phyloP scores from a whole-genome alignment of 2,797 vertebrate species.

The Manis javanica region DNA sequence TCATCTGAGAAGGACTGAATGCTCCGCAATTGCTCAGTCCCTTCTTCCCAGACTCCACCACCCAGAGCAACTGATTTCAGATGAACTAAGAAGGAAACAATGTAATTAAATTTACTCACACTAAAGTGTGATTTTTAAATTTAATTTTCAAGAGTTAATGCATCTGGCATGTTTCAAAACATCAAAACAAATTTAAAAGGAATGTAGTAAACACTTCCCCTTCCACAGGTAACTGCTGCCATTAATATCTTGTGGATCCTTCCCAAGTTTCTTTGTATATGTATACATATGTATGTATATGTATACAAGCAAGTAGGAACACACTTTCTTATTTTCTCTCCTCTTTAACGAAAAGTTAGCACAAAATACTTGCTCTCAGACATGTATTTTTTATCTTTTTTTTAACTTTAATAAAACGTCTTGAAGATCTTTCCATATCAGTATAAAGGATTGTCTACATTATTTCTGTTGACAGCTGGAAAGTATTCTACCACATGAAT shows the following conservation, averaged over 20 bases:
- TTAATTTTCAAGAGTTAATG: not conserved
- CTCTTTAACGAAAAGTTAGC: not conserved
- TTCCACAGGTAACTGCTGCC: not conserved
- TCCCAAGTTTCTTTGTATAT: not conserved
- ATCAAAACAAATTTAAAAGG: not conserved
- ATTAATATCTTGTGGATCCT: not conserved
- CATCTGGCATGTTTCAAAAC: not conserved
- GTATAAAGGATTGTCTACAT: not conserved
- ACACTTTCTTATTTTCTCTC: not conserved
- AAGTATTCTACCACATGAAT: not conserved
- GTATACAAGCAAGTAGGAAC: not conserved
- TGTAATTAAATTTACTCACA: not conserved
- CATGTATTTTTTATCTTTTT: not conserved
- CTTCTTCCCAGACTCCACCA: not conserved
- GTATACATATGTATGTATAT: not conserved
- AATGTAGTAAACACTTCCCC: not conserved
- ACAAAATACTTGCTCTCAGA: not conserved
- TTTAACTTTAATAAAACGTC: conserved; percentile 29
- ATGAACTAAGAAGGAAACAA: not conserved
- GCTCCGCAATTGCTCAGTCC: not conserved
- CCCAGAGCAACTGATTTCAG: not conserved
- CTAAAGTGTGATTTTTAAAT: not conserved
- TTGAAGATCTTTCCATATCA: not conserved
- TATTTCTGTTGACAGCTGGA: not conserved
- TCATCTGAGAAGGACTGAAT: not conserved